A percentile compares a stretch with the other conserved stretches of the same genome.
phyloP scores from a whole-genome alignment of 1,140 invertebrate genomes.

The Ladona fulva region DNA sequence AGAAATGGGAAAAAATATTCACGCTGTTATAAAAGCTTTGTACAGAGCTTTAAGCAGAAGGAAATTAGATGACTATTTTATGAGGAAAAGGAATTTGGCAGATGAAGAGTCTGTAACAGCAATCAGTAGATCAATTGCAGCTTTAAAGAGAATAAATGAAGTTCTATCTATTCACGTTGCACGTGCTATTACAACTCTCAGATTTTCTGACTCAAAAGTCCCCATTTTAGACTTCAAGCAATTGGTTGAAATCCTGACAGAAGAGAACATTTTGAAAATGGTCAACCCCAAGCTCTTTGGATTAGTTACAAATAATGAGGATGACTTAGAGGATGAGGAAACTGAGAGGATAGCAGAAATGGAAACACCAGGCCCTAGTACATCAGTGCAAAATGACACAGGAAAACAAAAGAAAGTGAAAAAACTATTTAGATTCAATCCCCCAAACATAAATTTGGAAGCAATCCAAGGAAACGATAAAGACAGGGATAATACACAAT shows the following conservation, averaged over 20 bases:
- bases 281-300: constrained; percentile 31
- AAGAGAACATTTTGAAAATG: constrained; percentile 28
- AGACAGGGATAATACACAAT: no score
- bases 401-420: no score
- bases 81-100: constrained; percentile 59
- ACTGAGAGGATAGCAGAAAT: constrained; percentile 18
- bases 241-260: constrained; percentile 50
- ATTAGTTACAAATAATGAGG: not conserved
- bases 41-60: constrained; percentile 41
- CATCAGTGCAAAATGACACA: no score
- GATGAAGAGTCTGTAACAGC: constrained; percentile 30
- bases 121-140: not conserved
- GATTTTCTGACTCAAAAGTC: constrained; percentile 39
- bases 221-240: constrained; percentile 50
- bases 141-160: constrained; percentile 42
- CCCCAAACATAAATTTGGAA: no score
- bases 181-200: not conserved
- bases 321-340: constrained; percentile 15
- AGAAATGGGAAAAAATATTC: constrained; percentile 53
- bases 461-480: no score
- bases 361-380: constrained; percentile 4
- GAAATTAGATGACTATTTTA: constrained; percentile 59
- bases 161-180: constrained; percentile 41
- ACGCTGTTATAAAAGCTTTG: constrained; percentile 46
- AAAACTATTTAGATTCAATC: no score